phyloP scores from a whole-genome alignment of 1,140 invertebrate genomes.

The Penaeus japonicus region DNA sequence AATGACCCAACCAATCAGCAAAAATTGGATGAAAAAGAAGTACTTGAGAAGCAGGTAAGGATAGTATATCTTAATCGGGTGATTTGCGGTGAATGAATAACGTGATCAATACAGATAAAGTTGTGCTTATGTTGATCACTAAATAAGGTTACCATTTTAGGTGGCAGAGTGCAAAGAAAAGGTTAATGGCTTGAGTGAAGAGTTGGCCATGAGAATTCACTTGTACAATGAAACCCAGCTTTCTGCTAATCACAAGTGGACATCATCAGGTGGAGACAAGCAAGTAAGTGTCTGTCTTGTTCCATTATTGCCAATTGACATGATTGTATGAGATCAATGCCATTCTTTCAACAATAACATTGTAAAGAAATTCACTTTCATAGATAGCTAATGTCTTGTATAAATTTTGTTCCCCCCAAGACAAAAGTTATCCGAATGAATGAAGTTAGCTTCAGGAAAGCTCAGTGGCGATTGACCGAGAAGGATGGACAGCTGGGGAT shows the following conservation, averaged over 20 bases:
- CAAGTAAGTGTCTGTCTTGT: slow-evolving; percentile 19
- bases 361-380: neutral
- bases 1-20: slow-evolving; percentile 71
- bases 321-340: neutral
- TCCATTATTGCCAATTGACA: neutral
- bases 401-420: slow-evolving; percentile 68
- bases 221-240: slow-evolving; percentile 88
- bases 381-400: slow-evolving; percentile 63
- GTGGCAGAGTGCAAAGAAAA: slow-evolving; percentile 81
- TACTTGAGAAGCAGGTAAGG: slow-evolving; percentile 73
- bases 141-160: slow-evolving; percentile 16
- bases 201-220: slow-evolving; percentile 88
- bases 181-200: slow-evolving; percentile 85
- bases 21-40: slow-evolving; percentile 73
- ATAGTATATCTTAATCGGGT: neutral
- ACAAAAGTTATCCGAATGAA: slow-evolving; percentile 82
- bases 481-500: slow-evolving; percentile 97
- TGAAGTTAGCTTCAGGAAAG: slow-evolving; percentile 98
- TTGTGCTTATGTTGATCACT: slow-evolving; percentile 35
- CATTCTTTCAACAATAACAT: too few species aligned
- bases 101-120: neutral
- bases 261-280: slow-evolving; percentile 62
- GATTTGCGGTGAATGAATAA: neutral
- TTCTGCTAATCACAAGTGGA: slow-evolving; percentile 70
- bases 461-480: slow-evolving; percentile 97